Base-by-base conservation (phyloP, 2,113 vertebrate genomes). In the Coregonus clupeaformis region DNA sequence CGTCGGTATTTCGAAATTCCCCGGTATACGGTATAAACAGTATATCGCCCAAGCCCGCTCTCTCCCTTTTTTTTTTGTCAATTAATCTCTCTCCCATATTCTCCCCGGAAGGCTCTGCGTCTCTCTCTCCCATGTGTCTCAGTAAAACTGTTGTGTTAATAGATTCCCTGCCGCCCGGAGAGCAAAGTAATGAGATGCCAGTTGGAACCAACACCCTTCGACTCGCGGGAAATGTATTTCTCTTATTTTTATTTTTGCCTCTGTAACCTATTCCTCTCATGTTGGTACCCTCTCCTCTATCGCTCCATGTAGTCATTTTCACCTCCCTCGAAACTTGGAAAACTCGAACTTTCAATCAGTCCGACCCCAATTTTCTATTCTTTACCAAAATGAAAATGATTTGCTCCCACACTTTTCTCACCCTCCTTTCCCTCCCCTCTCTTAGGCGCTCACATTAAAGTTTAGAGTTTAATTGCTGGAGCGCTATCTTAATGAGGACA, bases 111-210 rank as follows among this genome's bases (percentile, higher is more conserved):
- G 20, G 4, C 32, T 59, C 63, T 36, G 29, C 11, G 1, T 5
- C 57, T 47, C 14, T 32, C 24, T 20, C 36, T 27, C 20, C 68
- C 62, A 68, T 30, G 66, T 64, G 67, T 76, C 29, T 76, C 42
- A 71, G 74, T 80, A 75, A 81, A 82, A 77, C 84, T 84, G 84
- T 84, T 84, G 70, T 79, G 76, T 77, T 85, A 85, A 83, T 83
- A 79, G 81, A 81, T 77, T 83, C 45, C 62, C 74, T 77, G 74
- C 77, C 27, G 69, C 81, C 81, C 69, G 72, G 69, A 77, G 84
- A 80, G 79, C 52, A 36, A 36, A 70, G 69, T 81, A 79, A 76
- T 73, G 77, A 79, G 77, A 71, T 81, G 78, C 69, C 75, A 71
- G 55, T 83, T 73, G 72, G 65, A 81, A 68, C 55, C 42, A 7